These are phyloP conservation scores for Coluber constrictor DNA, from an alignment of 2,797 vertebrate genomes.

Conservation along the genomic window DNA sequence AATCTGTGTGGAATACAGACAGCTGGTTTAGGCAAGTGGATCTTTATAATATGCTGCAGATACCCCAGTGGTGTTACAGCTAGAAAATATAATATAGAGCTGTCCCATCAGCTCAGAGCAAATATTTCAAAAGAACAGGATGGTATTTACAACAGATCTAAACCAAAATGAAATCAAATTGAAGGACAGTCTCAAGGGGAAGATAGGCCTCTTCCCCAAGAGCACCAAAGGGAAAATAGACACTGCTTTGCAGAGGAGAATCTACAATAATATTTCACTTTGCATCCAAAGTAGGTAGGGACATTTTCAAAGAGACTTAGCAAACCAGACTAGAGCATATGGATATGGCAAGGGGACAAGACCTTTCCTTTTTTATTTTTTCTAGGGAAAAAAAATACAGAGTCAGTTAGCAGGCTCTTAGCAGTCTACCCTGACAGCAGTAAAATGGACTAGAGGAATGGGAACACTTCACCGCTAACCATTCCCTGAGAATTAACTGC, in stretches of 20 bases:
- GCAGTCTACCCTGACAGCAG: not conserved
- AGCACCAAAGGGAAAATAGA: constrained; percentile 23
- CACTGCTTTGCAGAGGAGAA: constrained; percentile 16
- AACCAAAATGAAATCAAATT: constrained; percentile 74
- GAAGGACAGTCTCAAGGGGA: constrained; percentile 64
- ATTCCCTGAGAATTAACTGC: not conserved
- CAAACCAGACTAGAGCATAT: not conserved
- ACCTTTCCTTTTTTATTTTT: not conserved
- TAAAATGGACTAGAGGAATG: not conserved
- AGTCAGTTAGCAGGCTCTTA: not conserved
- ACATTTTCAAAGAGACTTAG: not conserved
- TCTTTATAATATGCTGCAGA: constrained; percentile 39
- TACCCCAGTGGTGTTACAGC: constrained; percentile 25
- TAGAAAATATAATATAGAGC: constrained; percentile 61
- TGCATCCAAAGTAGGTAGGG: constrained; percentile 37
- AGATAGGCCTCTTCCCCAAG: constrained; percentile 19
- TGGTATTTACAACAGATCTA: constrained; percentile 77
- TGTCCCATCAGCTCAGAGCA: constrained; percentile 67
- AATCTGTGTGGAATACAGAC: constrained; percentile 49
- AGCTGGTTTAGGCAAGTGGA: constrained; percentile 42
- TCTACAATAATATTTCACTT: constrained; percentile 20
- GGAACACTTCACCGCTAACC: not conserved
- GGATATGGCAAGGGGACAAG: not conserved
- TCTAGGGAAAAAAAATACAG: not conserved
- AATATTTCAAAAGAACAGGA: constrained; percentile 72